Evolutionary conservation across 53 echinoderm and acorn worm genomes (phyloP).

Genomic region (Zoroaster sp.): DNA sequence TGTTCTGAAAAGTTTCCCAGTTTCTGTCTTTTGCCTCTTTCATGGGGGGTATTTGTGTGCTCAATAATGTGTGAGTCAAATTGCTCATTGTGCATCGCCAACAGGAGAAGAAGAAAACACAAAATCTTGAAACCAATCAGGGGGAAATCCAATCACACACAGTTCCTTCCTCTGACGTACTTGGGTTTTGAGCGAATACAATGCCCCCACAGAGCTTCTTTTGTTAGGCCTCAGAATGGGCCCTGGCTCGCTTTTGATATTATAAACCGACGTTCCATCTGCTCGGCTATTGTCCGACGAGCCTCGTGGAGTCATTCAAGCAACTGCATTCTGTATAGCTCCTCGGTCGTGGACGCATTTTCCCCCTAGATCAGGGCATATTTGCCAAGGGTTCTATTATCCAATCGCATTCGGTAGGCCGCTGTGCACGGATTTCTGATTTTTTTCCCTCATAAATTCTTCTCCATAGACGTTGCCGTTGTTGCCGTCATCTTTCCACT

Average conservation of each 20-base stretch:
- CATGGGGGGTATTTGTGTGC: neutral
- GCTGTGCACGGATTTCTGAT: neutral
- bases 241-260: slow-evolving; percentile 9
- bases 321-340: neutral
- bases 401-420: neutral
- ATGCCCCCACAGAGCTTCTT: slow-evolving; percentile 18
- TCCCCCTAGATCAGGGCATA: neutral
- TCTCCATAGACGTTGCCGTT: neutral
- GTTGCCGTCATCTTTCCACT: neutral
- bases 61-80: neutral
- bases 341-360: neutral
- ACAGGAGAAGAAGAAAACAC: neutral
- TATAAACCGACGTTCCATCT: slow-evolving; percentile 36
- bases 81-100: neutral
- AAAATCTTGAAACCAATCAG: slow-evolving; percentile 29
- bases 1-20: neutral
- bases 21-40: neutral
- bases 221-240: slow-evolving; percentile 26
- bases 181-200: slow-evolving; percentile 24
- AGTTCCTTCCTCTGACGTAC: slow-evolving; percentile 40
- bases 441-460: neutral
- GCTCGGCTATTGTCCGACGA: slow-evolving; percentile 25
- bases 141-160: slow-evolving; percentile 37
- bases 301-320: slow-evolving; percentile 28
- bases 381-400: slow-evolving; percentile 9